Evolutionary conservation across 2,888 invertebrate genomes (phyloP).

Genomic region (Morpho deidamia): DNA sequence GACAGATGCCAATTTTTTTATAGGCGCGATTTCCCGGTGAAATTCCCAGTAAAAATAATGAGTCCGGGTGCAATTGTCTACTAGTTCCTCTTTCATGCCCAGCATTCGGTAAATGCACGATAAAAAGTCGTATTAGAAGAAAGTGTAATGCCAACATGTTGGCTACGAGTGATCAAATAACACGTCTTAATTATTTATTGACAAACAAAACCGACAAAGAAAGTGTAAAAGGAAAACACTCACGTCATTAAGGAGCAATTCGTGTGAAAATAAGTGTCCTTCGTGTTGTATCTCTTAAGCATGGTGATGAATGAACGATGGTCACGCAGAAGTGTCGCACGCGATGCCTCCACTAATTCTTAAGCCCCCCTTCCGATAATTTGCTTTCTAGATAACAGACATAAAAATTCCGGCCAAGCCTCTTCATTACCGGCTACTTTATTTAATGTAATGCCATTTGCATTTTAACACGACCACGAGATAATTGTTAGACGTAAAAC

Average conservation of each 20-base stretch:
- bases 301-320: constrained; percentile 54
- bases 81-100: no score
- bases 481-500: neutral
- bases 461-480: constrained; percentile 5
- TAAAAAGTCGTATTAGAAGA: no score
- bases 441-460: constrained; percentile 39
- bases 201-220: neutral
- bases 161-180: no score
- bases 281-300: constrained; percentile 53
- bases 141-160: no score
- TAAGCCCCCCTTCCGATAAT: constrained; percentile 47
- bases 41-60: no score
- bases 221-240: constrained; percentile 4
- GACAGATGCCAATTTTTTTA: no score
- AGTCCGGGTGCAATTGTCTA: no score
- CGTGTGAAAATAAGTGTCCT: constrained; percentile 59
- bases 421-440: constrained; percentile 46
- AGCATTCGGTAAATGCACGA: no score
- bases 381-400: constrained; percentile 46
- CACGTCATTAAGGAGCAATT: constrained; percentile 27
- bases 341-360: constrained; percentile 44
- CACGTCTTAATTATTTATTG: neutral
- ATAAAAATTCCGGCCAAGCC: constrained; percentile 53
- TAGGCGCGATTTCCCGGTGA: no score
- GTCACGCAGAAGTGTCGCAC: constrained; percentile 56